These are phyloP conservation scores for Melieria omissa DNA, from an alignment of 2,888 invertebrate species.

Conservation along the genomic window DNA sequence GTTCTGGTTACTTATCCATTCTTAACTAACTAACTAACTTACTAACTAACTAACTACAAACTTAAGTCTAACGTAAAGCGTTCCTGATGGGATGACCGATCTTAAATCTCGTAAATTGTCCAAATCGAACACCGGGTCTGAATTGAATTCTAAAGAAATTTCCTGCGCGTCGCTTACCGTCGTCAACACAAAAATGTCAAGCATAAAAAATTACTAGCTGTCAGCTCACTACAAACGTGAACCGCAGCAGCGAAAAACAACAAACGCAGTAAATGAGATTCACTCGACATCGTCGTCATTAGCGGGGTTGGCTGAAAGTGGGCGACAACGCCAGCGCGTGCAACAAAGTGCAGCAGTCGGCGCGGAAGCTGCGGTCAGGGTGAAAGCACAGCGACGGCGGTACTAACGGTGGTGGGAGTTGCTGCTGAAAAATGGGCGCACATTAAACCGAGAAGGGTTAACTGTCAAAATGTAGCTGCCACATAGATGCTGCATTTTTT, in stretches of 20 bases:
- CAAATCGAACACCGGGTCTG: too few species aligned
- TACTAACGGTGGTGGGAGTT: neutral
- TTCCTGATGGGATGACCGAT: too few species aligned
- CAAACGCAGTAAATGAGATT: constrained; percentile 2
- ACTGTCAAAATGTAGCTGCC: constrained; percentile 29
- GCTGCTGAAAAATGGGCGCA: constrained; percentile 13
- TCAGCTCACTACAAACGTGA: constrained; percentile 27
- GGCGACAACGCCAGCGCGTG: neutral
- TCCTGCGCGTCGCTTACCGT: too few species aligned
- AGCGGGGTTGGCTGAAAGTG: neutral
- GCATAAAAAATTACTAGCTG: constrained; percentile 38
- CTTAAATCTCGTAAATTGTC: too few species aligned
- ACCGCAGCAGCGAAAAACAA: neutral
- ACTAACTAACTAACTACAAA: too few species aligned
- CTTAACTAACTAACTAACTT: too few species aligned
- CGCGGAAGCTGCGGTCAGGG: neutral
- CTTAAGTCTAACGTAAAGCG: too few species aligned
- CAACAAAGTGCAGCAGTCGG: neutral
- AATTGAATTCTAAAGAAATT: too few species aligned
- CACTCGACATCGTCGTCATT: constrained; percentile 25
- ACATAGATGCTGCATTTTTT: neutral
- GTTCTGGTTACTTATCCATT: too few species aligned
- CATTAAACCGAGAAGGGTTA: constrained; percentile 17
- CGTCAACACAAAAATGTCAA: constrained; percentile 34
- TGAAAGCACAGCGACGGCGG: too few species aligned